Evolutionary conservation across 1,140 invertebrate species (phyloP).

Genomic region (Drosophila melanogaster): DNA sequence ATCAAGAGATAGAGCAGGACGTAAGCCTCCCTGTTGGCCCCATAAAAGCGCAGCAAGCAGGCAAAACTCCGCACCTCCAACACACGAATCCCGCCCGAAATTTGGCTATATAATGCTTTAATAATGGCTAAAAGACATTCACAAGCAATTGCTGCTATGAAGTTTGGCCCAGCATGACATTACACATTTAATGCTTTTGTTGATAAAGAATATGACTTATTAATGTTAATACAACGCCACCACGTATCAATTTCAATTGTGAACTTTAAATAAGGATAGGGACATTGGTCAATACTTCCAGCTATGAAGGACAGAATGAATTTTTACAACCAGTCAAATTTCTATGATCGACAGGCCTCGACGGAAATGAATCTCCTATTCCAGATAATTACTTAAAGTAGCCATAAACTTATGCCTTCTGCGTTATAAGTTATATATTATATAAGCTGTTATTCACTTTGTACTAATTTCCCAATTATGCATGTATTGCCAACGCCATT

Average conservation of each 20-base stretch:
- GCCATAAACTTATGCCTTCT: too few species aligned
- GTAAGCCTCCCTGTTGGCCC: constrained; percentile 34
- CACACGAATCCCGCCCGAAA: constrained; percentile 26
- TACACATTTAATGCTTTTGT: background rate
- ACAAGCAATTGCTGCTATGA: background rate
- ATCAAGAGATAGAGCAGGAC: background rate
- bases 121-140: constrained; percentile 2
- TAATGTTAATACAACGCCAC: too few species aligned
- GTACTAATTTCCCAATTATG: background rate
- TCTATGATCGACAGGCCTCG: too few species aligned
- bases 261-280: too few species aligned
- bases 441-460: background rate
- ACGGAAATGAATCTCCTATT: too few species aligned
- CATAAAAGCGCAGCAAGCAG: constrained; percentile 47
- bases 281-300: too few species aligned
- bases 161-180: too few species aligned
- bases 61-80: constrained; percentile 26
- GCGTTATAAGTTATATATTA: too few species aligned
- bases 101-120: constrained; percentile 39
- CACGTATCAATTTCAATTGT: too few species aligned
- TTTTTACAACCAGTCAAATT: too few species aligned
- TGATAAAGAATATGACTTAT: background rate
- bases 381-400: too few species aligned
- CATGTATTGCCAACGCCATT: background rate
- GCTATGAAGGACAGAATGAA: too few species aligned